Percentiles rank a stretch among this genome's conserved stretches.
Evolutionary conservation across 2,888 invertebrate genomes (phyloP).

Genomic region (Melieria crassipennis): DNA sequence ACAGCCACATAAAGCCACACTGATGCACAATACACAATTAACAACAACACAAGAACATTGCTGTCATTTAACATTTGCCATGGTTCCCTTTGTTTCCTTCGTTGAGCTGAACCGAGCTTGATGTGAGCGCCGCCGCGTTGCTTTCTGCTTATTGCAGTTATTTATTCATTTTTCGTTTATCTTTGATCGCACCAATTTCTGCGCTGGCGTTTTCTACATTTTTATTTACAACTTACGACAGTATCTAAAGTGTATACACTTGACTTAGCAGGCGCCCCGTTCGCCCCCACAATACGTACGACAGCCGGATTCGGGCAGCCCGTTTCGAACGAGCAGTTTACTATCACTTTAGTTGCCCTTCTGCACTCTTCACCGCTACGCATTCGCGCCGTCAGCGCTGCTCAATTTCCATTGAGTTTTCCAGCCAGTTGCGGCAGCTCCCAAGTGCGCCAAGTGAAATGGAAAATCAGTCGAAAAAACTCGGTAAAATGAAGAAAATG

Average conservation of each 20-base stretch:
- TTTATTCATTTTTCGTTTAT: conserved; percentile 46
- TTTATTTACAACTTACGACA: conserved; percentile 51
- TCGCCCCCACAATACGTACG: not conserved
- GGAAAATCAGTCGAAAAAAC: conserved; percentile 45
- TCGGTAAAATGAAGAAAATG: not conserved
- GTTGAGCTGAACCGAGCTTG: not conserved
- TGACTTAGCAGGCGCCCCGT: conserved; percentile 49
- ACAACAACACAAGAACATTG: not conserved
- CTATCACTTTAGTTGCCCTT: not conserved
- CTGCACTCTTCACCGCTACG: not conserved
- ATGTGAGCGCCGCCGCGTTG: too few relatives aligned
- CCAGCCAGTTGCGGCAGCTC: too few relatives aligned
- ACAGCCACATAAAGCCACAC: not conserved
- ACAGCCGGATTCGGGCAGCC: not conserved
- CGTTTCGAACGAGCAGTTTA: not conserved
- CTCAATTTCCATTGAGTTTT: not conserved
- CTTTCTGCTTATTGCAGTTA: conserved; percentile 2
- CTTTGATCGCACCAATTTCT: conserved; percentile 52
- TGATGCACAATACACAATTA: conserved; percentile 35
- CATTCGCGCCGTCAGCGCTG: not conserved
- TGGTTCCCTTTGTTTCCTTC: conserved; percentile 13
- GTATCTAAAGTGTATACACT: conserved; percentile 60
- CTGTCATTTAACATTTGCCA: conserved; percentile 11
- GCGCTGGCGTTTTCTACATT: conserved; percentile 41
- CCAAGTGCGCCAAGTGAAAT: conserved; percentile 39